phyloP scores from a whole-genome alignment of 2,113 vertebrate species.

The Rattus rattus region DNA sequence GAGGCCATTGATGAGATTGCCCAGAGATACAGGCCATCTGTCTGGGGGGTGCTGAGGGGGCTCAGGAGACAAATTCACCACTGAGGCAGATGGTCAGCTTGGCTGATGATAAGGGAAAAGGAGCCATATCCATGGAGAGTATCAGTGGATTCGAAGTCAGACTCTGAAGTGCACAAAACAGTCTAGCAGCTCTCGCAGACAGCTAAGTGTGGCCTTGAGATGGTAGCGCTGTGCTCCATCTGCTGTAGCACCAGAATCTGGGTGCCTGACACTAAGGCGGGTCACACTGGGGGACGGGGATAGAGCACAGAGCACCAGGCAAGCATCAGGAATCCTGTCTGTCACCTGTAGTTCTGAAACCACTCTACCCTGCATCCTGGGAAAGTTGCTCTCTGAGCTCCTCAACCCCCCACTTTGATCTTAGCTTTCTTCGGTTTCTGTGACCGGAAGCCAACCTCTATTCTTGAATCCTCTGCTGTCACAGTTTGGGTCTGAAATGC shows the following conservation, averaged over 20 bases:
- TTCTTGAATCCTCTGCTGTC: background rate
- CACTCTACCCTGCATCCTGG: background rate
- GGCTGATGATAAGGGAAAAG: background rate
- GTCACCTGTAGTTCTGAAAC: background rate
- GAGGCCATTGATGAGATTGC: background rate
- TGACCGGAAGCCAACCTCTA: background rate
- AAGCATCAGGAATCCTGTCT: background rate
- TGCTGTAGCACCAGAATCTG: too few relatives aligned
- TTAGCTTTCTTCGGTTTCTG: background rate
- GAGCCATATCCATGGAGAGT: background rate
- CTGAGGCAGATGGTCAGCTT: background rate
- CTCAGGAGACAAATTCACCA: background rate
- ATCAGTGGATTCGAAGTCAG: background rate
- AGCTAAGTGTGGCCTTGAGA: background rate
- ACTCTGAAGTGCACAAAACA: slow-evolving; percentile 4
- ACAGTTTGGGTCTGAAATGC: background rate
- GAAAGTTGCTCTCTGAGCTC: background rate
- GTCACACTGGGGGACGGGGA: background rate
- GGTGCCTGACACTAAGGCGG: background rate
- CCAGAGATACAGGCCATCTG: background rate
- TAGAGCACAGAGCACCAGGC: too few relatives aligned
- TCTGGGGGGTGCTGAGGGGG: background rate
- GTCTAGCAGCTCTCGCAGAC: background rate
- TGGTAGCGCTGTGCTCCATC: background rate
- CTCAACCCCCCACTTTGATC: background rate